Base-by-base conservation (phyloP, 2,113 vertebrate genomes). In the Varanus komodoensis region DNA sequence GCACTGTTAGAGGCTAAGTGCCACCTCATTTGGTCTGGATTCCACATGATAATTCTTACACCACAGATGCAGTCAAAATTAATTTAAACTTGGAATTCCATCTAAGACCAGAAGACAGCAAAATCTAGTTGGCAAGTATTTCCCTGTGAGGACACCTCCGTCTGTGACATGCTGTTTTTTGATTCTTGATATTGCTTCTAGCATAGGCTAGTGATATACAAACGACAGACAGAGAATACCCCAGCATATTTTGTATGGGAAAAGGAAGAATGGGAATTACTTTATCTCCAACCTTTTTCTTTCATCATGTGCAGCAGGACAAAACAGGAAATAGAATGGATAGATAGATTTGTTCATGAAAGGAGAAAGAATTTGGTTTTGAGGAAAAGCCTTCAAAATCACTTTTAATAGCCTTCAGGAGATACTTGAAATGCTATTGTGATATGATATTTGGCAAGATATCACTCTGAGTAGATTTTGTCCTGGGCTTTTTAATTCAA, bases 341-440 rank as follows among this genome's bases (percentile, higher is more conserved):
- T 74, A 79, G 54, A 89, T 69, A 88, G 34, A 88, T 89, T 69
- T 84, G 82, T 79, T 85, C 82, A 85, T 12, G 48, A 75, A 21
- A 80, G 64, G 75, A 86, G 73, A 91, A 88, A 88, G 86, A 61
- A 78, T 87, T 78, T 19, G 25, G 19, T 84, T 84, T n/a, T 87
- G 48, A 84, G 88, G 73, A 78, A 71, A 8, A 77, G 48, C 6
- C 71, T 69, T 88, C 74, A 84, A 52, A 78, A 82, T 32, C 52
- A 86, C 68, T 78, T 87, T 77, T 69, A 91, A 69, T 84, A 88
- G 64, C 81, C 75, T 83, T 84, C 86, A 88, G 80, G 86, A 84
- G n/a, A 87, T 64, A 84, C 78, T 69, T 71, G 61, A 87, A 88
- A 69, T 91, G 81, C 64, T 73, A 88, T 77, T 91, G 50, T 84